phyloP scores from a whole-genome alignment of 2,797 vertebrate genomes.

The Chloroceryle inda region DNA sequence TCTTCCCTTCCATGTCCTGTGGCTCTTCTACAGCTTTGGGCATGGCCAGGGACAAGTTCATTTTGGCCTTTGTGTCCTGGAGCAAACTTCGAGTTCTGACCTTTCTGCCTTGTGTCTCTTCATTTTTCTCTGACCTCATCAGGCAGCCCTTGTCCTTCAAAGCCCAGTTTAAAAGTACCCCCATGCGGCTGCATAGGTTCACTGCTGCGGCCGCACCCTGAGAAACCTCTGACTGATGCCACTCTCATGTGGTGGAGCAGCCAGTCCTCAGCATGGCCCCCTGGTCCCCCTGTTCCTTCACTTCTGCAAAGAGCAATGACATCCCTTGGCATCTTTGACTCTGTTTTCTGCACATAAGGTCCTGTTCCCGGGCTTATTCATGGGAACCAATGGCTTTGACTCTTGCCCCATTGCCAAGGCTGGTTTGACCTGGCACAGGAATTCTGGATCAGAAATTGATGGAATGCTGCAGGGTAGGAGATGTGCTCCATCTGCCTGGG shows the following conservation, averaged over 20 bases:
- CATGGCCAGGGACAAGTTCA: neutral
- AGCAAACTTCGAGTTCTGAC: neutral
- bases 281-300: neutral
- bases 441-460: neutral
- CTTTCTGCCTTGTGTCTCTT: neutral
- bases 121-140: neutral
- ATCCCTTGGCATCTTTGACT: neutral
- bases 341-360: neutral
- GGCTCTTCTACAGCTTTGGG: neutral
- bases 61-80: neutral
- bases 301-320: neutral
- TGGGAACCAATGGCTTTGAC: neutral
- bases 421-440: neutral
- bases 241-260: neutral
- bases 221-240: neutral
- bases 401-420: fast-evolving
- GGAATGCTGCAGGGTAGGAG: neutral
- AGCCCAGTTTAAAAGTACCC: neutral
- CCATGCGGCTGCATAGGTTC: neutral
- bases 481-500: neutral
- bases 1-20: neutral
- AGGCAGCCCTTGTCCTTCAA: neutral
- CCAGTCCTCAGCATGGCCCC: neutral
- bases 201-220: fast-evolving
- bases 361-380: neutral